These are phyloP conservation scores for Luperina testacea DNA, from an alignment of 2,888 invertebrate genomes.

Conservation along the genomic window DNA sequence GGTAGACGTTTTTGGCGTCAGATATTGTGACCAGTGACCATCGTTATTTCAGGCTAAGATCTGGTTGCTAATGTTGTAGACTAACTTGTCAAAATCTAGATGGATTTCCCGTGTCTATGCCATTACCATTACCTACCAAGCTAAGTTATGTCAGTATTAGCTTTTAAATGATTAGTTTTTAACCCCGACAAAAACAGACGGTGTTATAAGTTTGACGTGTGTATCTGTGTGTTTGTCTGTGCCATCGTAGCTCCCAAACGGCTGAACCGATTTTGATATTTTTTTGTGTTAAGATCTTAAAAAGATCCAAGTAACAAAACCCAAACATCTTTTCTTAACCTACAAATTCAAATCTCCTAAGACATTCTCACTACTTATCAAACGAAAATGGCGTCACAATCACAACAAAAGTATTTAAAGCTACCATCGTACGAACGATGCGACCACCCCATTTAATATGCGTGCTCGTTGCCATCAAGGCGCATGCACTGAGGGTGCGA, in stretches of 20 bases:
- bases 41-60: not conserved
- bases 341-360: not conserved
- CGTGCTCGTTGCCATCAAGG: conserved; percentile 65
- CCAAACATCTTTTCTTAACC: not conserved
- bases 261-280: too few species aligned
- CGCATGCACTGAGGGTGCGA: conserved; percentile 80
- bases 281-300: not conserved
- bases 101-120: not conserved
- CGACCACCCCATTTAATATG: conserved; percentile 66
- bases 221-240: too few species aligned
- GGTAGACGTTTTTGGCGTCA: not conserved
- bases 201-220: too few species aligned
- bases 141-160: not conserved
- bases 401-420: conserved; percentile 32
- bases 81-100: not conserved
- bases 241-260: too few species aligned
- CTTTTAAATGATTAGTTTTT: not conserved
- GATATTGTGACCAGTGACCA: not conserved
- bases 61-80: not conserved
- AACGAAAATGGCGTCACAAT: conserved; percentile 15
- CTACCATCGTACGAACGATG: conserved; percentile 17
- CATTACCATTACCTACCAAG: not conserved
- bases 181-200: too few species aligned
- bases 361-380: not conserved
- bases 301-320: not conserved